Base-by-base conservation (phyloP, 1,140 invertebrate genomes). In the Pseudomyrmex gracilis region DNA sequence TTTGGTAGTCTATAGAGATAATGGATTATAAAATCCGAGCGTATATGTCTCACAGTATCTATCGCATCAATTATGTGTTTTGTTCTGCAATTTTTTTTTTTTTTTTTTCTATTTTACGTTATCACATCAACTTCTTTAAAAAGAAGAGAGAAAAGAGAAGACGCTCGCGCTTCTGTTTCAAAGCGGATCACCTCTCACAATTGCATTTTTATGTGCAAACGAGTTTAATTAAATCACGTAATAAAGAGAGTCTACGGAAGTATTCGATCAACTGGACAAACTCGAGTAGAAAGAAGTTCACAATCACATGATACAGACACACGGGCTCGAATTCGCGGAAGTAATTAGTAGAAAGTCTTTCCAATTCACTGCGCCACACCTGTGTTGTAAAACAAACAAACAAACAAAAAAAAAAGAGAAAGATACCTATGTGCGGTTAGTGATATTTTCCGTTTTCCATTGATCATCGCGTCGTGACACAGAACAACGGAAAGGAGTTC, bases 301-400 rank as follows among this genome's bases (percentile, higher is more conserved):
- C 49, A 73, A 61, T 86, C 71, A 68, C 17, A 20, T 51, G 58
- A 55, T 57, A 47, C 13, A 60, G 9, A 51, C 24, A 85, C 60
- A 73, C 76, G 82, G 85, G 73, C 58, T 86, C 58, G 70, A 34
- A 86, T 53, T 57, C 68, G 22, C 82, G 85, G 85, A 89, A 85
- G 67, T 82, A 87, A 89, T 89, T 89, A 89, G 49, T 84, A 89
- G 85, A 89, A 89, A 90, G 88, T 89, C 76, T 84, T 80, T 87
- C 68, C 83, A 71, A 87, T 82, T 68, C 77, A 53, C 47, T 9
- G 51, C 3, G 1, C 34, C 34, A 45, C 53, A 58, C 12, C 13
- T 61, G 47, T 77, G 22, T 22, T 12, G 51, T 17, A 9, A 83
- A 34, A 34, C 34, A 34, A 34, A 34, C 5, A 83, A 34, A 34